Percentiles rank a stretch among this genome's conserved stretches.
Evolutionary conservation across 2,113 vertebrate genomes (phyloP).

Genomic region (Rhea pennata): DNA sequence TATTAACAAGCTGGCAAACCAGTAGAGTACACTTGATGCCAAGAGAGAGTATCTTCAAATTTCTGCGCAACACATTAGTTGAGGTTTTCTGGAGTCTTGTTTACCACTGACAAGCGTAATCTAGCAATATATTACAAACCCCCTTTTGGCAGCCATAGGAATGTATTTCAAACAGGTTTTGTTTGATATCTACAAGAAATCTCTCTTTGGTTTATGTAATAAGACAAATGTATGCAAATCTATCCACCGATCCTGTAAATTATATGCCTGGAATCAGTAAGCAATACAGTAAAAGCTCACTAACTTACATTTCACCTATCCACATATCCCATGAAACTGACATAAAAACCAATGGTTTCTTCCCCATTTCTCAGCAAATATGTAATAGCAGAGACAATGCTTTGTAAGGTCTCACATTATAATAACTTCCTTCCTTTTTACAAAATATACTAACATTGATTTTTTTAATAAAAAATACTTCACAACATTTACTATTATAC

Average conservation of each 20-base stretch:
- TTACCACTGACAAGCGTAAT: neutral
- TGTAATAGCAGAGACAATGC: slow-evolving; percentile 17
- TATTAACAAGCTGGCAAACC: slow-evolving; percentile 15
- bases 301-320: slow-evolving; percentile 44
- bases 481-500: slow-evolving; percentile 22
- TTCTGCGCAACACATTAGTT: neutral
- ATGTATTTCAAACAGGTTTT: slow-evolving; percentile 30
- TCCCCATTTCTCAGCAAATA: slow-evolving; percentile 7
- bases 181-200: slow-evolving; percentile 63
- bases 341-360: slow-evolving; percentile 43
- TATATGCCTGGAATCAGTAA: slow-evolving; percentile 43
- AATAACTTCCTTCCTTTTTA: slow-evolving; percentile 32
- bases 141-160: slow-evolving; percentile 6
- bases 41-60: neutral
- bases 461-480: neutral
- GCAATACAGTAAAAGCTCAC: slow-evolving; percentile 32
- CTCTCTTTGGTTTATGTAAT: slow-evolving; percentile 46
- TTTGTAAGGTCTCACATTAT: slow-evolving; percentile 16
- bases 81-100: neutral
- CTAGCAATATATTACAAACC: neutral
- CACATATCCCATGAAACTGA: slow-evolving; percentile 14
- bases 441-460: slow-evolving; percentile 15
- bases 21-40: neutral
- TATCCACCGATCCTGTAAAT: neutral
- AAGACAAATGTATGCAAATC: slow-evolving; percentile 63